phyloP scores from a whole-genome alignment of 2,888 invertebrate species.

The Andrena hattorfiana region DNA sequence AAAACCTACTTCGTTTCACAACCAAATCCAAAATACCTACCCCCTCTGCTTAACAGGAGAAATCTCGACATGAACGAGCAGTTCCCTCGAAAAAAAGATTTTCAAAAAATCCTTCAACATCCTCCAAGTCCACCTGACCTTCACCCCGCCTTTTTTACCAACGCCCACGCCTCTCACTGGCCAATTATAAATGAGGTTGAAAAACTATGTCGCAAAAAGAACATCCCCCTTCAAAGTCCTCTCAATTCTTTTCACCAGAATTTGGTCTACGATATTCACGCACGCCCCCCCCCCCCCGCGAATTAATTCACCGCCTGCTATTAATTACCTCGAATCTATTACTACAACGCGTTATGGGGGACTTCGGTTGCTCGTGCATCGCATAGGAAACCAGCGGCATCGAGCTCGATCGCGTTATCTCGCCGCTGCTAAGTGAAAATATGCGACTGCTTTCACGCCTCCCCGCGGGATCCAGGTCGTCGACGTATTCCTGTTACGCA shows the following conservation, averaged over 20 bases:
- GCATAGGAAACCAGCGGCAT: conserved; percentile 11
- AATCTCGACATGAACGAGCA: too few relatives aligned
- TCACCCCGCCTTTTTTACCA: neutral
- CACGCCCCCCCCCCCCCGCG: neutral
- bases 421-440: conserved; percentile 33
- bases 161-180: neutral
- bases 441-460: conserved; percentile 28
- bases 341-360: neutral
- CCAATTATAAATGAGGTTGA: neutral
- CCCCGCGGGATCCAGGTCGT: conserved; percentile 38
- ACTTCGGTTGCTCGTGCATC: neutral
- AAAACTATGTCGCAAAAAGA: neutral
- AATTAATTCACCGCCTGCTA: neutral
- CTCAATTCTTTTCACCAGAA: neutral
- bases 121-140: neutral
- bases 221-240: neutral
- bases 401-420: conserved; percentile 29
- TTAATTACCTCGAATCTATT: conserved; percentile 3
- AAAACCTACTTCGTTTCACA: too few relatives aligned
- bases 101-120: neutral
- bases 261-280: neutral
- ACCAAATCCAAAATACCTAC: too few relatives aligned
- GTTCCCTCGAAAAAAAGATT: neutral
- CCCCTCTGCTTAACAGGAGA: neutral
- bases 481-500: conserved; percentile 57